phyloP scores from a whole-genome alignment of 1,140 invertebrate species.

The Pogonognathellus flavescens region DNA sequence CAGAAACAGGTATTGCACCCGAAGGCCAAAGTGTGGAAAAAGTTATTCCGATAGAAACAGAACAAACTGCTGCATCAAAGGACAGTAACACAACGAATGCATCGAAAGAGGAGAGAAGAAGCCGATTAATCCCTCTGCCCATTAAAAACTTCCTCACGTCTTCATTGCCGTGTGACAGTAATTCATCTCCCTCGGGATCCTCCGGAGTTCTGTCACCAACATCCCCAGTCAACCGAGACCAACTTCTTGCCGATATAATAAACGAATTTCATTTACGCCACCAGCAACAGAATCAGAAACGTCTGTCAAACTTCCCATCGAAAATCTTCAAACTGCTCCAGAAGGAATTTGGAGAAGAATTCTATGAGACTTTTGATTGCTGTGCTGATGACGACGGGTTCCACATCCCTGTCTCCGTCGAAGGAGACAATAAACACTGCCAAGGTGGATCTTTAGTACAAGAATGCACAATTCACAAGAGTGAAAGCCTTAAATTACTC shows the following conservation, averaged over 20 bases:
- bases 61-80: background rate
- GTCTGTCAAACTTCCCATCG: conserved; percentile 62
- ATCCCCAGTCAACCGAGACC: conserved; percentile 63
- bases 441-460: conserved; percentile 46
- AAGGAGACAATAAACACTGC: conserved; percentile 1
- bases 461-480: conserved; percentile 63
- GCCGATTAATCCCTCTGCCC: conserved; percentile 57
- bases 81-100: conserved; percentile 1
- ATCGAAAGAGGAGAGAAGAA: conserved; percentile 35
- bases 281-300: conserved; percentile 52
- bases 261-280: conserved; percentile 65
- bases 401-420: conserved; percentile 51
- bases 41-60: conserved; percentile 30
- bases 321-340: conserved; percentile 67
- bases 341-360: conserved; percentile 66
- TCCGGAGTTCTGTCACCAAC: conserved; percentile 65
- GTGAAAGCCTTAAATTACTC: conserved; percentile 58
- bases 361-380: conserved; percentile 65
- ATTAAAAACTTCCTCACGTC: conserved; percentile 58
- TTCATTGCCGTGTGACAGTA: conserved; percentile 58
- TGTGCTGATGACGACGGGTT: conserved; percentile 56
- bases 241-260: conserved; percentile 65
- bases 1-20: background rate
- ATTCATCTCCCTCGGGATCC: conserved; percentile 64
- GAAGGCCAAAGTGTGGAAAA: background rate